phyloP scores from a whole-genome alignment of 2,113 vertebrate species.

The Hyaena hyaena region DNA sequence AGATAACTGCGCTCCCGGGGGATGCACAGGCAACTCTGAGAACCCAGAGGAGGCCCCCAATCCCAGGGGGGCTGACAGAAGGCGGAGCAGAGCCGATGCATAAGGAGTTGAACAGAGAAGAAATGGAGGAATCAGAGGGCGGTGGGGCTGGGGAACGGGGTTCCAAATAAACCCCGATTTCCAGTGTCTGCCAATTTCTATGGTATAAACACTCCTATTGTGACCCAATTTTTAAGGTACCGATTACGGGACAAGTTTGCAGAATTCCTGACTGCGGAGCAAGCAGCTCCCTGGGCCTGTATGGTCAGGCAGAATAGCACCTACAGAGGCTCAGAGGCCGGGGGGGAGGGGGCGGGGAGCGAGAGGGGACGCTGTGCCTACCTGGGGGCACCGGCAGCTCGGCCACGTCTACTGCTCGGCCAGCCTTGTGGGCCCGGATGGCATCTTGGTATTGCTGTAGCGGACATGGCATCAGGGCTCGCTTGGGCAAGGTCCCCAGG shows the following conservation, averaged over 20 bases:
- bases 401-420: constrained; percentile 88
- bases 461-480: background rate
- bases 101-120: background rate
- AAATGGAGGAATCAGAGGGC: too few species aligned
- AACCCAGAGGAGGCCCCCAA: background rate
- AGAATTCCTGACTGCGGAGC: background rate
- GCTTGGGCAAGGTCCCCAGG: background rate
- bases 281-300: background rate
- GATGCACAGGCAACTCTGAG: background rate
- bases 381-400: constrained; percentile 95
- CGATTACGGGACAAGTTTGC: background rate
- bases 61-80: background rate
- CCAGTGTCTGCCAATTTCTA: background rate
- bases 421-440: constrained; percentile 91
- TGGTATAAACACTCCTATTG: background rate
- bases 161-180: background rate
- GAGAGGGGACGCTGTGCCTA: constrained; percentile 49
- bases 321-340: background rate
- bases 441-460: constrained; percentile 95
- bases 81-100: background rate
- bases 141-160: background rate
- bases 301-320: fast-evolving
- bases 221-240: background rate
- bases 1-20: background rate
- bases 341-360: fast-evolving